A percentile compares a stretch with the other conserved stretches of the same genome.
Evolutionary conservation across 2,113 vertebrate genomes (phyloP).

Genomic region (Rhadina sibilatrix): DNA sequence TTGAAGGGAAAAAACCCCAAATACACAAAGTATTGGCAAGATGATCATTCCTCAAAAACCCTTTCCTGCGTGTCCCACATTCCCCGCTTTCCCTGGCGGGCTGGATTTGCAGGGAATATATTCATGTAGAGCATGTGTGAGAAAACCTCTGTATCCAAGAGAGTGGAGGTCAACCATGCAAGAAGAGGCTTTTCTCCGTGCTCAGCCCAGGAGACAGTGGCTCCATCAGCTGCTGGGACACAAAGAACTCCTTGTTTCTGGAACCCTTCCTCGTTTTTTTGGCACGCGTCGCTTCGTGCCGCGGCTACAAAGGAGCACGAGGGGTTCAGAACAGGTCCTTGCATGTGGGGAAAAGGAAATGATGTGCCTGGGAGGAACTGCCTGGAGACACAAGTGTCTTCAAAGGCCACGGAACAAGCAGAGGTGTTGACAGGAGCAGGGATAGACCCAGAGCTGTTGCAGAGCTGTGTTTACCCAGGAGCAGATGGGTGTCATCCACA

Average conservation of each 20-base stretch:
- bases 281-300: background rate
- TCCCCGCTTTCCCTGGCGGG: background rate
- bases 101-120: background rate
- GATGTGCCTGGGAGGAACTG: conserved; percentile 21
- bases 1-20: background rate
- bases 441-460: background rate
- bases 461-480: background rate
- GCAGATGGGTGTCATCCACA: background rate
- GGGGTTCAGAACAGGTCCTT: background rate
- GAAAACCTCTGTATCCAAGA: background rate
- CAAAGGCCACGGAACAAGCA: background rate
- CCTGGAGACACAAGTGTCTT: conserved; percentile 15
- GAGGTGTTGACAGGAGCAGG: conserved; percentile 35
- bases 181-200: background rate
- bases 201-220: background rate
- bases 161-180: background rate
- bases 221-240: conserved; percentile 1
- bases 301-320: background rate
- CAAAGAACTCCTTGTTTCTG: conserved; percentile 23
- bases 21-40: background rate
- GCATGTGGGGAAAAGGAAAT: background rate
- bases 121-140: background rate
- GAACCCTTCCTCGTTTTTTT: background rate
- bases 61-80: background rate
- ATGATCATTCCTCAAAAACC: background rate